A percentile compares a stretch with the other conserved stretches of the same genome.
Evolutionary conservation across 2,797 vertebrate genomes (phyloP).

Genomic region (Lophius americanus): DNA sequence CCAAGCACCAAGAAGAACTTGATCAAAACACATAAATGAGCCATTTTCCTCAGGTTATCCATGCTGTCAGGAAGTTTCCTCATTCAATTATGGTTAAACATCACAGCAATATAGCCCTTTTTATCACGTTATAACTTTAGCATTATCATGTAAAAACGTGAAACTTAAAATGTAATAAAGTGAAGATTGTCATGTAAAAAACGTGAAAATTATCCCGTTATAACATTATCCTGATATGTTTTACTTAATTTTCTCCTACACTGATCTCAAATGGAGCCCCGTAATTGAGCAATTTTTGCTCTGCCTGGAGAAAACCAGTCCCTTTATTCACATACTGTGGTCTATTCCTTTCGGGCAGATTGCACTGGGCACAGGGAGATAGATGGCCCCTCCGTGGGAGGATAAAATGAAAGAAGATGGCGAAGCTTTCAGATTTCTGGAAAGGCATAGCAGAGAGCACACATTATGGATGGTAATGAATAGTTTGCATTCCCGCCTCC

Average conservation of each 20-base stretch:
- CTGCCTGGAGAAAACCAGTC: slow-evolving; percentile 68
- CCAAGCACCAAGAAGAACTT: too few species aligned
- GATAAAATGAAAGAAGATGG: slow-evolving; percentile 58
- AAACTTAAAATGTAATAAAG: too few species aligned
- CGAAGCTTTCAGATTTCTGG: slow-evolving; percentile 36
- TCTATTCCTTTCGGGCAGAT: slow-evolving; percentile 64
- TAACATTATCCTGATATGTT: too few species aligned
- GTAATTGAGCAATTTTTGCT: slow-evolving; percentile 79
- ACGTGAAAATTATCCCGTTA: too few species aligned
- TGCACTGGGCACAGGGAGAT: slow-evolving; percentile 33
- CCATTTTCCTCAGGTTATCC: too few species aligned
- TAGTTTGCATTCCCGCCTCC: slow-evolving; percentile 57
- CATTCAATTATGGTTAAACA: too few species aligned
- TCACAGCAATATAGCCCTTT: too few species aligned
- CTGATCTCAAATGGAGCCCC: slow-evolving; percentile 67
- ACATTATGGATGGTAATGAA: slow-evolving; percentile 65
- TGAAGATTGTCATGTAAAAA: too few species aligned
- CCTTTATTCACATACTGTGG: slow-evolving; percentile 65
- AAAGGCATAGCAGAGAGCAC: slow-evolving; percentile 35
- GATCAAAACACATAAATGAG: too few species aligned
- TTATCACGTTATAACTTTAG: too few species aligned
- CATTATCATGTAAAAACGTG: too few species aligned
- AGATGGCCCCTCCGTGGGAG: slow-evolving; percentile 27
- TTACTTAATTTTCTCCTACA: slow-evolving; percentile 22
- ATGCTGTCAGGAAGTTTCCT: too few species aligned